Evolutionary conservation across 92 coral and sea anemone genomes (phyloP).

Genomic region (Parazoanthus atlanticus): DNA sequence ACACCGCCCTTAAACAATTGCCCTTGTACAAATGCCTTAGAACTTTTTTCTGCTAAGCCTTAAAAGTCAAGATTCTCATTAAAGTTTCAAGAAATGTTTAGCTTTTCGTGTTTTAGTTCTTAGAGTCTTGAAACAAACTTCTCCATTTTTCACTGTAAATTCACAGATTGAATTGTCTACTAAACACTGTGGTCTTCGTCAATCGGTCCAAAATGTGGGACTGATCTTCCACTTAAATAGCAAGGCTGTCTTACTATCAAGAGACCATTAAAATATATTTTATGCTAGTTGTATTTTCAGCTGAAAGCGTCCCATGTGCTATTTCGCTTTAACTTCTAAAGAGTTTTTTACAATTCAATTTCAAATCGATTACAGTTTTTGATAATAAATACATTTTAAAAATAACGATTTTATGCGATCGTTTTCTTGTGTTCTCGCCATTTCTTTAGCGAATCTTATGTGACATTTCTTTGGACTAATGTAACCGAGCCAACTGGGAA

Average conservation of each 20-base stretch:
- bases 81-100: background rate
- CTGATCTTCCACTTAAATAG: background rate
- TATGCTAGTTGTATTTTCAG: background rate
- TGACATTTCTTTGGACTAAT: background rate
- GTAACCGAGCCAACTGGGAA: background rate
- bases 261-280: background rate
- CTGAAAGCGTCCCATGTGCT: background rate
- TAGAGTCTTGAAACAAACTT: background rate
- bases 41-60: background rate
- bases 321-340: too few relatives aligned
- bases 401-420: background rate
- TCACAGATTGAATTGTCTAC: background rate
- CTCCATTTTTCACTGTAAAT: background rate
- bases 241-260: background rate
- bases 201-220: background rate
- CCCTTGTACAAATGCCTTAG: background rate
- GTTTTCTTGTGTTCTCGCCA: background rate
- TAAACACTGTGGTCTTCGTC: background rate
- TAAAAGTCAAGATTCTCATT: background rate
- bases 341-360: background rate
- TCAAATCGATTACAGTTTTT: background rate
- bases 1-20: background rate
- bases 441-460: background rate
- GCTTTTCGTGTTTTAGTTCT: background rate
- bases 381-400: background rate